Conservation (phyloP, 2,113 vertebrate species). For the Malurus cyaneus region DNA sequence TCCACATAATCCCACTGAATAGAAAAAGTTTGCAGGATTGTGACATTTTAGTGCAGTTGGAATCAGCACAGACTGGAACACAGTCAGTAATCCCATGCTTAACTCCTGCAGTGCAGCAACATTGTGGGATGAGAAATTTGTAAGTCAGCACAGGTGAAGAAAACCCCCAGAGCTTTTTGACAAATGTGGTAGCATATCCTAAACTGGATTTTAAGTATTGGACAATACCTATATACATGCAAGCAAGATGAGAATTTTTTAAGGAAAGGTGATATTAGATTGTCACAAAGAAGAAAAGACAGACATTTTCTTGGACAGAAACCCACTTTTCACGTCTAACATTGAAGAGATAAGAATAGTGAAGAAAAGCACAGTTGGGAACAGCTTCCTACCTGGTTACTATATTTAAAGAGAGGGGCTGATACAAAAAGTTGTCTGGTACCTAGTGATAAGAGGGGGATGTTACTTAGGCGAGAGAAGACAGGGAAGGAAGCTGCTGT, state of each 20-base stretch:
- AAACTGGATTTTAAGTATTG: neutral
- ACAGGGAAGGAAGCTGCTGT: neutral
- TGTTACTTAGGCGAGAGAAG: neutral
- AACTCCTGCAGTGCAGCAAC: neutral
- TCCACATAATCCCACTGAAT: neutral
- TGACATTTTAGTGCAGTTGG: neutral
- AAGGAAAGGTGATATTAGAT: neutral
- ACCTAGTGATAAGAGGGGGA: neutral
- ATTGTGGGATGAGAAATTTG: neutral
- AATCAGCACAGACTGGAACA: neutral
- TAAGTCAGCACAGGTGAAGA: neutral
- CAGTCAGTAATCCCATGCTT: neutral
- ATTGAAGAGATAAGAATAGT: neutral
- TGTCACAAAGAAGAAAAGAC: neutral
- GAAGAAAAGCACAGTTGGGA: neutral
- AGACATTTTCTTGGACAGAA: neutral
- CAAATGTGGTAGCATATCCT: neutral
- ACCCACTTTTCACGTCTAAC: neutral
- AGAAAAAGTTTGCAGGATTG: neutral
- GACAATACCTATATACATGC: fast-evolving
- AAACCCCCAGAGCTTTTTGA: neutral
- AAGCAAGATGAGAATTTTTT: neutral
- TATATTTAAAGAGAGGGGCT: neutral
- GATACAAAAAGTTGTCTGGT: neutral
- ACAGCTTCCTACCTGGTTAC: neutral